Base-by-base conservation (phyloP, 1,140 invertebrate species). In the Helicoverpa zea region DNA sequence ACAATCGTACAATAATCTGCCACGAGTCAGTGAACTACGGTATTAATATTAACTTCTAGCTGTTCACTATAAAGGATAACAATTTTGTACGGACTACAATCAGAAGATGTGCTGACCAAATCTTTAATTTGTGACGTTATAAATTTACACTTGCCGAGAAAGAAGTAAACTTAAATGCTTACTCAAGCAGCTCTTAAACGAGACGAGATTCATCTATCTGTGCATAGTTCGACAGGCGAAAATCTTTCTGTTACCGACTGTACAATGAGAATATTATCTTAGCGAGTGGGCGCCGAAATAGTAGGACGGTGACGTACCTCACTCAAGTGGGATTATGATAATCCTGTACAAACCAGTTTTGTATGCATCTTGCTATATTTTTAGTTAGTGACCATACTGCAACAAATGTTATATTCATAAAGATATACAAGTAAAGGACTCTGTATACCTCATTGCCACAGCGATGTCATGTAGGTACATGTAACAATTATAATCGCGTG, bases 31-130 rank as follows among this genome's bases (percentile, higher is more conserved):
- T 23, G 35, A 63, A 11, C 73, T 76, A 61, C 43, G 16, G 7
- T 76, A 56, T 30, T 61, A 76, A 29, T 76, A 76, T 16, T 68
- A 61, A 64, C 43, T 54, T 80, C 79, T 83, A 83, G 82, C 74
- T 73, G 63, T 63, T 70, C 51, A 78, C 56, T 79, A 80, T 79
- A 16, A 74, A 63, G 58, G 59, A 78, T 73, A 63, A 79, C 61
- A 79, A 63, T 49, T 79, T 66, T 68, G 47, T 52, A 54, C 68
- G 18, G 30, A 47, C 79, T 61, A 43, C 70, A 0, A 56, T 63
- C 43, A 63, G 59, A 63, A n/a, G 12, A 76, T 61, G 73, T 76
- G 58, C 10, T 12, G 14, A 14, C n/a, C 14, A 5, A 18, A 61
- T 23, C 58, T 11, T 16, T 18, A 23, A 29, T 23, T 61, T 30